Evolutionary conservation across 2,797 vertebrate species (phyloP), one percentile per base, ranked within the genome.

Genomic region (Bovichtus diacanthus): DNA sequence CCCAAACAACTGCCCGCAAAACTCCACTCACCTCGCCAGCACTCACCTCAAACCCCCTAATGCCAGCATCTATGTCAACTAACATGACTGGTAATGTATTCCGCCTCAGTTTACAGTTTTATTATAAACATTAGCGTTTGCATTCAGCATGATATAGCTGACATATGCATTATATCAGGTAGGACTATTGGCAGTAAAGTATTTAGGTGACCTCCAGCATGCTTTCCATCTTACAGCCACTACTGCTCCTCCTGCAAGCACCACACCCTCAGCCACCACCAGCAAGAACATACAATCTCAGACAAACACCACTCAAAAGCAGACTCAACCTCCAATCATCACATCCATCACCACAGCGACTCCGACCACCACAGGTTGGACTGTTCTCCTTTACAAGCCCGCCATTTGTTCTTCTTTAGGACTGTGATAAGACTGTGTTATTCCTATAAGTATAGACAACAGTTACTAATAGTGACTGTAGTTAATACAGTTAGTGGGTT

Each of bases 151-250:
- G n/a, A n/a, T 25, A 5, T 19, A 31, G 21, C 49, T 58, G 13
- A 58, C 43, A 21, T 41, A 49, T 58, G 2, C 4, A 18, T 72
- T 15, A 7, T 47, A 21, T 31, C 47, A 65, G 58, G 63, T 80
- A 44, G 56, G 60, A 71, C 34, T 23, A 1, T 9, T 64, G 11
- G 15, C 18, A 34, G 55, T 25, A 3, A 39, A 36, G 8, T 59
- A 3, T 63, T 83, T 66, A 56, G 31, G 13, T 90, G 65, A 89
- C 73, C 36, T 71, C 31, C 62, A 69, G 36, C 66, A 25, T 90
- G 79, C 67, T 83, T 56, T 87, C 50, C 54, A 46, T 71, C 74
- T 62, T 64, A 54, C 83, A 90, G 86, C 1, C 73, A 27, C 0
- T 16, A 0, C 16, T 23, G 0, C 29, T 47, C 0, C 21, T 59